Percentiles rank a stretch among this genome's conserved stretches.
These are phyloP conservation scores for Darevskia mixta DNA, from an alignment of 2,797 vertebrate genomes.

Conservation along the genomic window DNA sequence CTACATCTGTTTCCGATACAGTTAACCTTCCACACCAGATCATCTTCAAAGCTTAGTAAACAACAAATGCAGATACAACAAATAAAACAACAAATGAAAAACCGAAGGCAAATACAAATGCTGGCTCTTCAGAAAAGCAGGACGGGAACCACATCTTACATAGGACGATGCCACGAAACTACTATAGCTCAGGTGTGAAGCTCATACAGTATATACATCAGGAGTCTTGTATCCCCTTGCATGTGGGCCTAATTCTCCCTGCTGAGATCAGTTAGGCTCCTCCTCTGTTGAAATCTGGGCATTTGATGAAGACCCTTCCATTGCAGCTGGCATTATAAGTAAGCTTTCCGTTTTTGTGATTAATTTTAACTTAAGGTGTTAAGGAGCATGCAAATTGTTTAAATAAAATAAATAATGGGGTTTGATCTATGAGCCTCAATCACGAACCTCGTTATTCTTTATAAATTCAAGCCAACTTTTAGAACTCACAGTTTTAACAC, in stretches of 20 bases:
- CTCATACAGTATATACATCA: too few relatives aligned
- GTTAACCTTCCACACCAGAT: background rate
- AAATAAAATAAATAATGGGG: too few relatives aligned
- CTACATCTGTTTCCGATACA: constrained; percentile 7
- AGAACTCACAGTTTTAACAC: background rate
- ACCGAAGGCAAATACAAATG: background rate
- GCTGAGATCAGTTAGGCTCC: too few relatives aligned
- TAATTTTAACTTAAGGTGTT: too few relatives aligned
- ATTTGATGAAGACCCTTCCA: too few relatives aligned
- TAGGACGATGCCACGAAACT: background rate
- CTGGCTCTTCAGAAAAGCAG: background rate
- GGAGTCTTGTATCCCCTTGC: too few relatives aligned
- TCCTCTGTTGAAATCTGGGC: too few relatives aligned
- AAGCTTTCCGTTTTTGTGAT: too few relatives aligned
- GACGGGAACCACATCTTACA: background rate
- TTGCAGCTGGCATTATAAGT: too few relatives aligned
- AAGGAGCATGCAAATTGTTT: too few relatives aligned
- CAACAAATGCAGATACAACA: background rate
- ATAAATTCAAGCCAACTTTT: background rate
- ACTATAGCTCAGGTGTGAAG: too few relatives aligned
- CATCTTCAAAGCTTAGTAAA: constrained; percentile 39
- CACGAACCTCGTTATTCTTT: background rate
- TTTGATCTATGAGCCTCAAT: background rate
- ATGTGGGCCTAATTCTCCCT: too few relatives aligned
- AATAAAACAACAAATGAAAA: background rate